phyloP scores from a whole-genome alignment of 2,888 invertebrate genomes.

The Hetaerina titia region DNA sequence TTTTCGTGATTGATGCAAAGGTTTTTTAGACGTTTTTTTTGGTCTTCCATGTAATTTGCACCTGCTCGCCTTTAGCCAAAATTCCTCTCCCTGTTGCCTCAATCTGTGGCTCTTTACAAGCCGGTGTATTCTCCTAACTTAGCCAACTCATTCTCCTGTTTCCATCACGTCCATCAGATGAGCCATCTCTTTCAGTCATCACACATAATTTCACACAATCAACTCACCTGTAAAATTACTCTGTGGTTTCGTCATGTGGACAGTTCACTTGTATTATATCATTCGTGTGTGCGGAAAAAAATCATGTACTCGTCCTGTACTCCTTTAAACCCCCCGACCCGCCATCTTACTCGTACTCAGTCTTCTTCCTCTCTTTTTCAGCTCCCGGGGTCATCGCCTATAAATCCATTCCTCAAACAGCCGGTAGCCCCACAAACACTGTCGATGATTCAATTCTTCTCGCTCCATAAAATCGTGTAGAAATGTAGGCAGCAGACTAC shows the following conservation, averaged over 20 bases:
- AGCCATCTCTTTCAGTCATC: too few relatives aligned
- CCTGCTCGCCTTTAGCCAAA: background rate
- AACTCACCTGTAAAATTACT: too few relatives aligned
- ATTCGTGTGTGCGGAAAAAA: too few relatives aligned
- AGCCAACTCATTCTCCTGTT: background rate
- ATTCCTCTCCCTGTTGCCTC: background rate
- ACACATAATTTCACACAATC: too few relatives aligned
- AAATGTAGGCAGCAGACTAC: background rate
- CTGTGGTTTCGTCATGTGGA: too few relatives aligned
- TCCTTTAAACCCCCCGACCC: background rate
- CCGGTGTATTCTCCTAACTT: background rate
- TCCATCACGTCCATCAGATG: too few relatives aligned
- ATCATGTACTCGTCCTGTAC: background rate
- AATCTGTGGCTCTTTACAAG: background rate
- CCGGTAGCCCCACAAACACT: background rate
- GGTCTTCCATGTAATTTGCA: slow-evolving; percentile 30
- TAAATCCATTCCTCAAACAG: background rate
- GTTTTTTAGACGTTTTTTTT: background rate
- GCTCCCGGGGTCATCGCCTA: background rate
- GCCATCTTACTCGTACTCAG: background rate
- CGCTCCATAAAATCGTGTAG: background rate
- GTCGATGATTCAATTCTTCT: slow-evolving; percentile 29
- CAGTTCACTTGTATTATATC: too few relatives aligned
- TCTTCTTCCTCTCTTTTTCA: background rate
- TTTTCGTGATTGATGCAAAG: background rate